phyloP scores from a whole-genome alignment of 2,888 invertebrate species.

The Pristionchus fissidentatus region DNA sequence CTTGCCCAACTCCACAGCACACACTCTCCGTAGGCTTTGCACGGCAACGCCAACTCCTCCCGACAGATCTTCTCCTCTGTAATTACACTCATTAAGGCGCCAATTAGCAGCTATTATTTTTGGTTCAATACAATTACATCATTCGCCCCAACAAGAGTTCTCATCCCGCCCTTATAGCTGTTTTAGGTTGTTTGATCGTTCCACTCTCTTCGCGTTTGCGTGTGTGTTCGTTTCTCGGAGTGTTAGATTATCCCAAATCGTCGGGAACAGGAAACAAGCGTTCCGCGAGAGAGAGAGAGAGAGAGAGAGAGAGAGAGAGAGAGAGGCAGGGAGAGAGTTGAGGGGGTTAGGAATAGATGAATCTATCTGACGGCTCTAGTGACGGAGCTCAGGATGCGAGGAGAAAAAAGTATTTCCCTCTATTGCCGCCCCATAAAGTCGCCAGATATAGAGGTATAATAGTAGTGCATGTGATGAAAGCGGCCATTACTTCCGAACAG shows the following conservation, averaged over 20 bases:
- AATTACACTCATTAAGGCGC: slow-evolving; percentile 46
- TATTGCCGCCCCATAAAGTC: not conserved
- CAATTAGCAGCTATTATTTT: too few relatives aligned
- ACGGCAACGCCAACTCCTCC: slow-evolving; percentile 65
- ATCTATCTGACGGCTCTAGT: too few relatives aligned
- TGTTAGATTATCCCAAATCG: slow-evolving; percentile 31
- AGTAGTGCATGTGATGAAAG: not conserved
- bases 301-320: slow-evolving; percentile 1
- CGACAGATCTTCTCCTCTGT: slow-evolving; percentile 70
- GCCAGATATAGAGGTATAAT: not conserved
- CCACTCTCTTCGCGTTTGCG: not conserved
- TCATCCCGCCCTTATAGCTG: not conserved
- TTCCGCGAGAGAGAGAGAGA: slow-evolving; percentile 1
- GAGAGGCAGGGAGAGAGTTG: not conserved
- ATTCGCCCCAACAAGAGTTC: not conserved
- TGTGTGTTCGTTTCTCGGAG: too few relatives aligned
- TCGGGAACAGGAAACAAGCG: slow-evolving; percentile 40
- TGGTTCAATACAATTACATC: too few relatives aligned
- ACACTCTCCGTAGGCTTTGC: slow-evolving; percentile 74
- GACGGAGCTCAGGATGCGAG: not conserved
- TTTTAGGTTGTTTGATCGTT: not conserved
- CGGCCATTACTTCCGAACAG: slow-evolving; percentile 18
- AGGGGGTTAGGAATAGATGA: too few relatives aligned
- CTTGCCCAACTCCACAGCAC: slow-evolving; percentile 70
- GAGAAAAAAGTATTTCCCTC: too few relatives aligned